A percentile compares a stretch with the other conserved stretches of the same genome.
phyloP scores from a whole-genome alignment of 2,888 invertebrate species.

The Mesorhabditis sp. region DNA sequence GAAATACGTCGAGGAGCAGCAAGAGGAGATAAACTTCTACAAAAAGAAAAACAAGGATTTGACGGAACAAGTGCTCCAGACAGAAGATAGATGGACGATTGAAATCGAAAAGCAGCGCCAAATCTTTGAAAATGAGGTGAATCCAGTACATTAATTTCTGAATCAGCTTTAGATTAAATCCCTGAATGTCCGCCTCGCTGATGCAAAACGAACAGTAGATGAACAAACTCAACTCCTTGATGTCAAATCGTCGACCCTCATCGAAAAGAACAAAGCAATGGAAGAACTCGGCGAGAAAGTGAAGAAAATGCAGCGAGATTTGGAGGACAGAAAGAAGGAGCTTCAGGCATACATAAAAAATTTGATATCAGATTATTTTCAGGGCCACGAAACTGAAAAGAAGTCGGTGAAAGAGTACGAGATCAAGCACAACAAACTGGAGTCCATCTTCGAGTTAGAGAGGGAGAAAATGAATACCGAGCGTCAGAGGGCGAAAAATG shows the following conservation, averaged over 20 bases:
- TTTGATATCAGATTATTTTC: conserved; percentile 9
- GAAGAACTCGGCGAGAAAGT: conserved; percentile 40
- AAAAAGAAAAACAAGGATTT: conserved; percentile 57
- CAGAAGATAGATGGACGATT: conserved; percentile 57
- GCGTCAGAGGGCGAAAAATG: conserved; percentile 48
- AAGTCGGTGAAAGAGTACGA: conserved; percentile 51
- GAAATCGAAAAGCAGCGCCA: conserved; percentile 56
- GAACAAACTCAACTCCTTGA: conserved; percentile 33
- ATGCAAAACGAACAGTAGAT: conserved; percentile 34
- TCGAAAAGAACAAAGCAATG: conserved; percentile 45
- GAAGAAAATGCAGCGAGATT: conserved; percentile 22
- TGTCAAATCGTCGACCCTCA: conserved; percentile 34
- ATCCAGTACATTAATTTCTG: background rate
- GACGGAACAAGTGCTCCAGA: conserved; percentile 55
- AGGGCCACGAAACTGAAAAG: conserved; percentile 51
- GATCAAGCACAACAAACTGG: conserved; percentile 56
- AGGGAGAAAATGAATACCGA: conserved; percentile 51
- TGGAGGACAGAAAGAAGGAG: conserved; percentile 25
- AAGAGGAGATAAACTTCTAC: conserved; percentile 43
- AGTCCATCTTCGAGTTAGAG: conserved; percentile 53
- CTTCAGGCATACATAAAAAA: conserved; percentile 13
- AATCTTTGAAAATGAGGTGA: conserved; percentile 42
- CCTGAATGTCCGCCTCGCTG: conserved; percentile 31
- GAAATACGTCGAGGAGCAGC: conserved; percentile 31
- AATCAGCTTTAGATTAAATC: conserved; percentile 29